Percentiles rank a stretch among this genome's conserved stretches.
Evolutionary conservation across 2,797 vertebrate species (phyloP).

Genomic region (Manis crassicaudata): DNA sequence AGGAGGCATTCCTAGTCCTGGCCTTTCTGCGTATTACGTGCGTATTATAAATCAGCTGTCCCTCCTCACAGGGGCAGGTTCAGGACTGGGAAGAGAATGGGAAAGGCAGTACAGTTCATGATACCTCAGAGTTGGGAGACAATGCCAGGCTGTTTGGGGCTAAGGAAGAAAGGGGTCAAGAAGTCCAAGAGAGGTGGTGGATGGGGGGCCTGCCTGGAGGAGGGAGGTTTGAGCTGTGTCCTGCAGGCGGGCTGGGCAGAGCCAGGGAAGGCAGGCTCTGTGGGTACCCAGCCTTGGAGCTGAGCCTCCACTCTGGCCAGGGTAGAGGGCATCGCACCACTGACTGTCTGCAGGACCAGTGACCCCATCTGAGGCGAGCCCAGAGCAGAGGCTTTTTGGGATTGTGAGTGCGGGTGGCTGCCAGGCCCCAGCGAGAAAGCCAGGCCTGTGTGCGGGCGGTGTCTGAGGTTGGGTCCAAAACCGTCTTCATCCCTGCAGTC

Average conservation of each 20-base stretch:
- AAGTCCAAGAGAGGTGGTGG: fast-evolving
- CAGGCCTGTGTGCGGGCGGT: background rate
- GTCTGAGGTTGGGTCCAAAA: background rate
- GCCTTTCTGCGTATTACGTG: background rate
- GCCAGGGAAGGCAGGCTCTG: background rate
- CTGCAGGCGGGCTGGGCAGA: fast-evolving
- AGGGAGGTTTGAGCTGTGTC: background rate
- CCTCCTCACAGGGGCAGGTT: background rate
- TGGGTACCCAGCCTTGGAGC: background rate
- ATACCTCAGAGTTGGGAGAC: background rate
- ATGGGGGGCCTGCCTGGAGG: background rate
- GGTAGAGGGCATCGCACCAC: fast-evolving
- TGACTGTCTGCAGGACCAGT: background rate
- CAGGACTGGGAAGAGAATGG: background rate
- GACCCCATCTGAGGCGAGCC: fast-evolving
- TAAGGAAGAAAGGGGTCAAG: background rate
- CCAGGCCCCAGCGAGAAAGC: background rate
- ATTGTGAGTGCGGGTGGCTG: fast-evolving
- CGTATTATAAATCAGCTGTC: background rate
- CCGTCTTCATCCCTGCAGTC: background rate
- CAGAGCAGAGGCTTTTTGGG: background rate
- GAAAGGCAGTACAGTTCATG: background rate
- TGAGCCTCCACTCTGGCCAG: background rate
- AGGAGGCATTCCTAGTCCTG: background rate
- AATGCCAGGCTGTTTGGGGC: background rate